Evolutionary conservation across 2,113 vertebrate species (phyloP), one percentile per base, ranked within the genome.

Genomic region (Neolamprologus variostigma): DNA sequence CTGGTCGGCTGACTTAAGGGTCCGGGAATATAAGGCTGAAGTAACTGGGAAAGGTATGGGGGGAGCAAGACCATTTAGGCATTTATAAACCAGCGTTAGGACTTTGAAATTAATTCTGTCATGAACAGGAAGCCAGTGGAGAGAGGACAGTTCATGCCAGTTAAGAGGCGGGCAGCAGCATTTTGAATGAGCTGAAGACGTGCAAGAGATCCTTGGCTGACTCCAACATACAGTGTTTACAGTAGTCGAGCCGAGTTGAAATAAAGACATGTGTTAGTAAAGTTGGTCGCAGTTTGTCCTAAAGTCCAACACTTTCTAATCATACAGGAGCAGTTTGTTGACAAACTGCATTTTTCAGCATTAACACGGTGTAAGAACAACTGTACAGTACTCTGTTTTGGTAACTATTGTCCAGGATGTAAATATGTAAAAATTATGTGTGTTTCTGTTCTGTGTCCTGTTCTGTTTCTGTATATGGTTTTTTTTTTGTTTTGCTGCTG

Each of bases 381-480:
- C 57, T 61, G 26, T 61, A 61, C 26, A 59, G 57, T 59, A 59
- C 57, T 1, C 26, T 31, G 14, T 31, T 61, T 61, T 61, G 26
- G 8, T 61, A 61, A 61, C 26, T 61, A 9, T 61, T 61, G 26
- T 59, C 14, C 57, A 59, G 57, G 8, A 61, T 61, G 26, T 61
- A 61, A 31, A 31, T 6, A 4, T 59, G 57, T 61, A 59, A 59
- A 59, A 9, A 59, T 1, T 17, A 0, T 31, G 26, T 57, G 23
- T 17, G 55, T 59, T 59, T 9, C 14, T 9, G 26, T 55, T 0
- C 2, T 23, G 51, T n/a, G 0, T 21, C 51, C 21, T 26, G 21
- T 13, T 55, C 11, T 55, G 21, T 26, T 26, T 57, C 23, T 57
- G 23, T 57, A 57, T 16, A 9, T 9, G 13, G 8, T 8, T 53